phyloP scores from a whole-genome alignment of 2,888 invertebrate species.

The Vannuccia rotundouncinata region DNA sequence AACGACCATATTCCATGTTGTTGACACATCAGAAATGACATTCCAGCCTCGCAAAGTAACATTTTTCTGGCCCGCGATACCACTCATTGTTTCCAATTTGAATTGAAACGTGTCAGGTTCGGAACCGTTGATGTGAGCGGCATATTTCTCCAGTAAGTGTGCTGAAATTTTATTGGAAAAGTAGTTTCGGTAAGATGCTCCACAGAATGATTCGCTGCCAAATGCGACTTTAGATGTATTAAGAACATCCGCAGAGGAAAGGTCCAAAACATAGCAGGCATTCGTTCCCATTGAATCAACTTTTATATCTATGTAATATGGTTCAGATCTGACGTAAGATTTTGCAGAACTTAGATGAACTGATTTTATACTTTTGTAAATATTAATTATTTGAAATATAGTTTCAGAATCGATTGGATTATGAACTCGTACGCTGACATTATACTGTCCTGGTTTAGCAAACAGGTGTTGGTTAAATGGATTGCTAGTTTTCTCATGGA shows the following conservation, averaged over 20 bases:
- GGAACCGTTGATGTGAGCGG: not conserved
- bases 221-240: not conserved
- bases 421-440: not conserved
- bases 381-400: not conserved
- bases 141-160: not conserved
- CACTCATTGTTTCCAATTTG: not conserved
- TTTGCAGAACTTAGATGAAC: not conserved
- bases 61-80: not conserved
- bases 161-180: not conserved
- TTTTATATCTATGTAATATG: not conserved
- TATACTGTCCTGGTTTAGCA: not conserved
- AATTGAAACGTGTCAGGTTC: not conserved
- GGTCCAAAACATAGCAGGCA: not conserved
- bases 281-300: not conserved
- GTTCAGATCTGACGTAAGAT: not conserved
- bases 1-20: constrained; percentile 22
- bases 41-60: not conserved
- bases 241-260: not conserved
- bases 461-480: not conserved
- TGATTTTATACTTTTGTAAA: not conserved
- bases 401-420: not conserved
- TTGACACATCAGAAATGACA: not conserved
- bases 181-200: not conserved
- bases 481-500: not conserved
- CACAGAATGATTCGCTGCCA: not conserved